A percentile compares a stretch with the other conserved stretches of the same genome.
phyloP scores from a whole-genome alignment of 2,888 invertebrate species.

The Microctonus hyperodae region DNA sequence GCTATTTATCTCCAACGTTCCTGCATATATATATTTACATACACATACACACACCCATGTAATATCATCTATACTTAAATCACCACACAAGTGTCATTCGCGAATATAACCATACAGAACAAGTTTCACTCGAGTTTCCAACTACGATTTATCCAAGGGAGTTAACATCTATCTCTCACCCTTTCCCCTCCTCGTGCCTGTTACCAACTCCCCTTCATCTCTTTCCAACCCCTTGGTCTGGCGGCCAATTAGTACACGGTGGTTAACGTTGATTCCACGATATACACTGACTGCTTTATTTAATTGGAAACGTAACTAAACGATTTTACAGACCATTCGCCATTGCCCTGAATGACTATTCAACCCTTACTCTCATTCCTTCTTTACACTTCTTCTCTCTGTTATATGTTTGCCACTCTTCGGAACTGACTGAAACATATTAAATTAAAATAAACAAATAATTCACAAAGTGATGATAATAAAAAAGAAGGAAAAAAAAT shows the following conservation, averaged over 20 bases:
- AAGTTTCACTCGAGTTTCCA: conserved; percentile 24
- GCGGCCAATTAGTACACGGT: conserved; percentile 44
- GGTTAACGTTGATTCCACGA: conserved; percentile 44
- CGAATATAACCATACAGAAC: conserved; percentile 20
- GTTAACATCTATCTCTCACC: conserved; percentile 20
- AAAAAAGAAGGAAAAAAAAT: too few species aligned
- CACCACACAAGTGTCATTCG: conserved; percentile 19
- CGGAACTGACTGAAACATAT: too few species aligned
- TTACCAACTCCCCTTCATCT: neutral
- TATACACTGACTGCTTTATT: conserved; percentile 43
- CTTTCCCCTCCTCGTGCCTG: neutral
- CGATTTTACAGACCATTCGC: conserved; percentile 23
- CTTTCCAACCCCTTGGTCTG: neutral
- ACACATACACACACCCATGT: neutral
- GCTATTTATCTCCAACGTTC: neutral
- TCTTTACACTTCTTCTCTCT: neutral
- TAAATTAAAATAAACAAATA: too few species aligned
- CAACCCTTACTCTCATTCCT: neutral
- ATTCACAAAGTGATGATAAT: too few species aligned
- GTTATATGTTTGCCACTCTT: too few species aligned
- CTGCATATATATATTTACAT: conserved; percentile 2
- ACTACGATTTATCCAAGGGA: conserved; percentile 28
- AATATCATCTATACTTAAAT: conserved; percentile 23
- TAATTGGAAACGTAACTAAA: conserved; percentile 41
- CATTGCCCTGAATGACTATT: conserved; percentile 9